Base-by-base conservation (phyloP, 2,797 vertebrate genomes). In the Chelon labrosus region DNA sequence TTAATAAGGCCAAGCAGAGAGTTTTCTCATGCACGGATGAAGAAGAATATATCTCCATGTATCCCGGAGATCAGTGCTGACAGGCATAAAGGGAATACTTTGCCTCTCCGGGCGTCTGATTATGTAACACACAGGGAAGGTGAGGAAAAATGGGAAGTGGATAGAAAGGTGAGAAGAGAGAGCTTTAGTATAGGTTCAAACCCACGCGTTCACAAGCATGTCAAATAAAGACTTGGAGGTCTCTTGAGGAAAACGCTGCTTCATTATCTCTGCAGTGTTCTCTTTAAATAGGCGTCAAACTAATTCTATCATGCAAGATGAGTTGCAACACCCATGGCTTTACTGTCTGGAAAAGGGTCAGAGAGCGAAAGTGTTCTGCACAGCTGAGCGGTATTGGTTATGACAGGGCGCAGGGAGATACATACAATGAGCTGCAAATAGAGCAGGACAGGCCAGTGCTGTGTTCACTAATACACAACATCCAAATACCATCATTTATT, bases 401-500 rank as follows among this genome's bases (percentile, higher is more conserved):
- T 66, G 75, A 79, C 75, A 54, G 70, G n/a, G 10, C 8, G 31
- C 47, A 52, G 5, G 39, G 47, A 75, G 77, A 54, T 37, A 55
- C 49, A 4, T 9, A 57, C 46, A 53, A 42, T 6, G 19, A 27
- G 27, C 49, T 35, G 19, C 20, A 66, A 74, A 73, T 31, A 65
- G 69, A 71, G 37, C 20, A 54, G 20, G 59, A 64, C 58, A 46
- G 65, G 44, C 17, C n/a, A 2, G 11, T 14, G 62, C 63, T 27
- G 64, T 57, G 55, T 66, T 72, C 42, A 51, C 70, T 47, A 77
- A 72, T 47, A 77, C 22, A 41, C 42, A 19, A 79, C 72, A 84
- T 73, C 67, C 60, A 83, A 85, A 91, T 79, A 83, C 62, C 64
- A 79, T 82, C 8, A 85, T 67, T 83, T 84, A 81, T 74, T 90